A percentile compares a stretch with the other conserved stretches of the same genome.
phyloP scores from a whole-genome alignment of 2,113 vertebrate genomes.

The Hydrochoerus hydrochaeris region DNA sequence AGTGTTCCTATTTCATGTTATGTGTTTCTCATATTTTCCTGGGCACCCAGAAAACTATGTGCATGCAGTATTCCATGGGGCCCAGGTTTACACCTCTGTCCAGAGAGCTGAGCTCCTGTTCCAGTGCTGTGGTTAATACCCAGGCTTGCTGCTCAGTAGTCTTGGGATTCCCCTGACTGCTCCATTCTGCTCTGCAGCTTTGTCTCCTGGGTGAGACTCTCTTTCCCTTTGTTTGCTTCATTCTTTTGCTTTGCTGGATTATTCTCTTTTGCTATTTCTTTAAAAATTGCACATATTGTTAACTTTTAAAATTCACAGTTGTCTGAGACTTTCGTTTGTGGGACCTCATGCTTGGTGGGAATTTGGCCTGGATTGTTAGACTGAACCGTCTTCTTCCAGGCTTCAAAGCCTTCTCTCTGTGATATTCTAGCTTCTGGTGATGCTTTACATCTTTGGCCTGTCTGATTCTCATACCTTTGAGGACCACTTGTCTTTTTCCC shows the following conservation, averaged over 20 bases:
- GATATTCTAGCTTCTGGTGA: neutral
- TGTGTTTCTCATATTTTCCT: neutral
- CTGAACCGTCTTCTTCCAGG: neutral
- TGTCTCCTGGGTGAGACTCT: neutral
- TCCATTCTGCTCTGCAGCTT: neutral
- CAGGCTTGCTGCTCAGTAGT: neutral
- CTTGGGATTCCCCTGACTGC: neutral
- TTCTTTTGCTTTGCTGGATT: neutral
- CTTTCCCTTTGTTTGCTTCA: neutral
- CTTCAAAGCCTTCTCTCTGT: neutral
- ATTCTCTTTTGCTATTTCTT: neutral
- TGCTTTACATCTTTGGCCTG: neutral
- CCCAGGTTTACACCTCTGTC: neutral
- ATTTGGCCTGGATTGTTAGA: neutral
- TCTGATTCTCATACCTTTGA: conserved; percentile 28
- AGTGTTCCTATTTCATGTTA: fast-evolving
- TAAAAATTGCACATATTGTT: neutral
- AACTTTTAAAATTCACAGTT: neutral
- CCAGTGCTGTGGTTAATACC: neutral
- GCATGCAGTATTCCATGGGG: too few species aligned
- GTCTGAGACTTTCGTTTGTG: neutral
- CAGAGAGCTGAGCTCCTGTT: neutral
- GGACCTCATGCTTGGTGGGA: neutral
- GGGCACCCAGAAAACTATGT: neutral
- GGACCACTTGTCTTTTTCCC: neutral